These are phyloP conservation scores for Drosophila cardini DNA, from an alignment of 1,140 invertebrate species.

Conservation along the genomic window DNA sequence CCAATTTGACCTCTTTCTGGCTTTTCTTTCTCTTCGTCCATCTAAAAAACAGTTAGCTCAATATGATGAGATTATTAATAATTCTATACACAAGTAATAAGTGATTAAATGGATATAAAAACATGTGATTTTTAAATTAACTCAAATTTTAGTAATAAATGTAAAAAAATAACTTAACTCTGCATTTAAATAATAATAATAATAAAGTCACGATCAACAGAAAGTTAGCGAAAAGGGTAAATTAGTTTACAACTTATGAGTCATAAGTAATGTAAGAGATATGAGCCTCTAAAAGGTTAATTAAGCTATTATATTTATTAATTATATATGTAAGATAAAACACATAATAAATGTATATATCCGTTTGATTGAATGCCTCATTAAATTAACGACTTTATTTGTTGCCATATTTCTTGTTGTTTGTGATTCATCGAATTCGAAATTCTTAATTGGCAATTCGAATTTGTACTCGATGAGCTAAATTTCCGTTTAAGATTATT, in stretches of 20 bases:
- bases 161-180: too few species aligned
- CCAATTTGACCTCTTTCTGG: conserved; percentile 28
- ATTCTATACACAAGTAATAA: too few species aligned
- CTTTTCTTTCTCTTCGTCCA: too few species aligned
- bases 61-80: too few species aligned
- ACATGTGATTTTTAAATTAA: too few species aligned
- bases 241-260: neutral
- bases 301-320: neutral
- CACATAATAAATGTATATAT: neutral
- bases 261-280: neutral
- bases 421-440: conserved; percentile 30
- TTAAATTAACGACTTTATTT: conserved; percentile 6
- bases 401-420: neutral
- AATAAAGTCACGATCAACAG: too few species aligned
- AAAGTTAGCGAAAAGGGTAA: neutral
- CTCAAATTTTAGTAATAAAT: too few species aligned
- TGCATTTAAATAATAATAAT: too few species aligned
- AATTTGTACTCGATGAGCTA: conserved; percentile 47
- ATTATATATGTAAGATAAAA: neutral
- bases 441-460: conserved; percentile 40
- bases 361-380: neutral
- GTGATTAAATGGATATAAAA: too few species aligned
- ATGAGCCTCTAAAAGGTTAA: neutral
- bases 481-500: conserved; percentile 51
- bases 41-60: too few species aligned